Conservation (phyloP, 2,113 vertebrate genomes). For the Aplodontia rufa region DNA sequence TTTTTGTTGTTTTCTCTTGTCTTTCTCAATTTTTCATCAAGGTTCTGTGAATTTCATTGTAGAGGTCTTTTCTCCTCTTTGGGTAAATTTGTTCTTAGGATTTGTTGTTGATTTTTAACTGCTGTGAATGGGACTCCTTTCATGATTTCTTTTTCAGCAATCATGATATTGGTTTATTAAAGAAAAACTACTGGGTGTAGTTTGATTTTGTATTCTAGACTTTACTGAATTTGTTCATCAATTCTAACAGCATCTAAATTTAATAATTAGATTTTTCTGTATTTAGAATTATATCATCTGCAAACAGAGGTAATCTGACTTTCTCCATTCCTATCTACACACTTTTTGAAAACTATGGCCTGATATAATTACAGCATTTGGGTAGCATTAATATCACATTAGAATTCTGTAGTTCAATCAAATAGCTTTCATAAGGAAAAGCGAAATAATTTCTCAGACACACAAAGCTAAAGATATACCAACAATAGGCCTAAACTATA, state of each 20-base stretch:
- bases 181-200: neutral
- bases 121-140: neutral
- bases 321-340: too few species aligned
- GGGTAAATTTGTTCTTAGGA: neutral
- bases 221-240: too few species aligned
- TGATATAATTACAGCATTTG: neutral
- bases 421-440: neutral
- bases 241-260: too few species aligned
- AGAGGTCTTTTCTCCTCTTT: neutral
- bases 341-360: neutral
- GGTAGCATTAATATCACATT: neutral
- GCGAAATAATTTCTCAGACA: neutral
- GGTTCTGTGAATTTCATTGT: neutral
- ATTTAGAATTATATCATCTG: too few species aligned
- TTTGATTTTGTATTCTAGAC: too few species aligned
- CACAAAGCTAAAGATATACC: neutral
- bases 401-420: neutral
- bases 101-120: neutral
- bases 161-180: neutral
- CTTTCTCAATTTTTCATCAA: neutral
- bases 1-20: neutral
- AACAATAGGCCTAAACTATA: neutral
- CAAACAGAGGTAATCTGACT: too few species aligned
- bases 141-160: neutral
- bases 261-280: too few species aligned